phyloP scores from a whole-genome alignment of 2,113 vertebrate species.

The Oreochromis tanganicae region DNA sequence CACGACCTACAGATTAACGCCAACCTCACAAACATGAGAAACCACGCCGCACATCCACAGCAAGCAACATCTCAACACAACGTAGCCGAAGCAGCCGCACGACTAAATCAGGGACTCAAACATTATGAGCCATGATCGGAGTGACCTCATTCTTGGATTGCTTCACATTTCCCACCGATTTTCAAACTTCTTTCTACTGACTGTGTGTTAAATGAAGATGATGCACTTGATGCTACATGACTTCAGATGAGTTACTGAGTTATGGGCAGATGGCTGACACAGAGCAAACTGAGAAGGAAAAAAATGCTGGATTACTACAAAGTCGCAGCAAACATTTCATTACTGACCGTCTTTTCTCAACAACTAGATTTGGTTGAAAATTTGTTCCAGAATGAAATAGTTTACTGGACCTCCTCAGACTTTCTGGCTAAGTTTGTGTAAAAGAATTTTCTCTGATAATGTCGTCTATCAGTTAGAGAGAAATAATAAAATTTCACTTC shows the following conservation, averaged over 20 bases:
- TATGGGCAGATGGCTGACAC: not conserved
- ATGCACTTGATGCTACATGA: not conserved
- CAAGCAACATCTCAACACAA: not conserved
- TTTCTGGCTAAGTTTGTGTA: not conserved
- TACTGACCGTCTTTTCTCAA: not conserved
- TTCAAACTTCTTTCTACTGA: not conserved
- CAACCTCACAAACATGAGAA: not conserved
- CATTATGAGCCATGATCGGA: not conserved
- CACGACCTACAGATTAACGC: not conserved
- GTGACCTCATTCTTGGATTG: not conserved
- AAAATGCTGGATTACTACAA: not conserved
- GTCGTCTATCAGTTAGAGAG: not conserved
- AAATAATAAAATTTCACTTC: rapidly evolving
- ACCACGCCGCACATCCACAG: not conserved
- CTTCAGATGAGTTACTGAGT: not conserved
- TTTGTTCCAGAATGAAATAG: not conserved
- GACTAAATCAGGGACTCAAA: not conserved
- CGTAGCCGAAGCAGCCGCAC: not conserved
- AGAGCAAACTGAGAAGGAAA: not conserved
- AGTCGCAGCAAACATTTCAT: not conserved
- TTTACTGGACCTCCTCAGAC: not conserved
- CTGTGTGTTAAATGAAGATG: not conserved
- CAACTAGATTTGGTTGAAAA: not conserved
- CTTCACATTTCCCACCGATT: not conserved
- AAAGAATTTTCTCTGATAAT: not conserved